Evolutionary conservation across 2,113 vertebrate species (phyloP), one percentile per base, ranked within the genome.

Genomic region (Phalacrocorax brasilianus): DNA sequence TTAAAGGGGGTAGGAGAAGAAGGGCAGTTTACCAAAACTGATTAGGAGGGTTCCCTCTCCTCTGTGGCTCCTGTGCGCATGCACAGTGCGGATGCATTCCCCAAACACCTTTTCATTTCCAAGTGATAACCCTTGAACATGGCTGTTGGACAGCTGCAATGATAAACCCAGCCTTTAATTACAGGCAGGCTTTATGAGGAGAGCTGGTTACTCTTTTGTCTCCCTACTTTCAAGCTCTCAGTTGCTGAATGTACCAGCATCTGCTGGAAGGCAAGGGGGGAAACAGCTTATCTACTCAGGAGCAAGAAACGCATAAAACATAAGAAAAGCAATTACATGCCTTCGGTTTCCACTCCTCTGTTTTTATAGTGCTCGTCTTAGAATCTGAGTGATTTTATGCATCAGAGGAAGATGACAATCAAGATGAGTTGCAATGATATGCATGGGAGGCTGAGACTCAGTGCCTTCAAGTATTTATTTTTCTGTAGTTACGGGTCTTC

Each of bases 251-350:
- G 24, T 7, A 8, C 53, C 74, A 62, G 87, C 85, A 68, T 45
- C 85, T 66, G 94, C n/a, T 38, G 4, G 77, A 56, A 87, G 86
- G 72, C 32, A 42, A 49, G 40, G 52, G 42, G 78, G 65, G 50
- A 49, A 92, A 79, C 2, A 50, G 79, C 91, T 95, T 61, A 91
- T 87, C 94, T 78, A 3, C 85, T 95, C 32, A 14, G 78, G 70
- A 95, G 91, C 70, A 53, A 72, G 87, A 65, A 93, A 52, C 66
- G 82, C 93, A 96, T 88, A 94, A 95, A 93, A 35, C 91, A 89
- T 10, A 23, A 62, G 75, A 19, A 94, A 97, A 96, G 95, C 91
- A 97, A 97, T 97, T 94, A 91, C 95, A 93, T 91, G 93, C 95
- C 74, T 92, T 70, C 19, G 22, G 94, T 20, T 96, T 63, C 88